Evolutionary conservation across 2,888 invertebrate species (phyloP).

Genomic region (Chironomus riparius): DNA sequence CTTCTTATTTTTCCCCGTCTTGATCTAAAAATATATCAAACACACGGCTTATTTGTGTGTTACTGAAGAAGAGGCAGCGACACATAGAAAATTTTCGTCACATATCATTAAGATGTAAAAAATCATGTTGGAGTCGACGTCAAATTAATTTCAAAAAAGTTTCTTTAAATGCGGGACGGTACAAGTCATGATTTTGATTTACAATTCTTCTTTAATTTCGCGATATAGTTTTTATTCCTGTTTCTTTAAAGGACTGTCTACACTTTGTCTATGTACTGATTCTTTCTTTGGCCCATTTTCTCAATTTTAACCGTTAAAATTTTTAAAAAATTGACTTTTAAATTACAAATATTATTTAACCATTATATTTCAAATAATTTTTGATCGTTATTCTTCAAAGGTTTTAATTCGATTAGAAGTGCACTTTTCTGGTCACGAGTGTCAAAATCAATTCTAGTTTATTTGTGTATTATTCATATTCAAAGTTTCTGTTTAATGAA

Average conservation of each 20-base stretch:
- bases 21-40: slow-evolving; percentile 16
- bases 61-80: background rate
- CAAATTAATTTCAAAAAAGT: slow-evolving; percentile 18
- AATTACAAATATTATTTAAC: no score
- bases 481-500: background rate
- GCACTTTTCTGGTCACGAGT: no score
- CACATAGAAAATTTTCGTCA: slow-evolving; percentile 6
- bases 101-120: slow-evolving; percentile 24
- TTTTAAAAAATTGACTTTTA: no score
- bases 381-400: no score
- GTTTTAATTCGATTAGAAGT: no score
- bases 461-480: background rate
- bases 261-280: no score
- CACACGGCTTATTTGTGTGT: background rate
- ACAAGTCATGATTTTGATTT: background rate
- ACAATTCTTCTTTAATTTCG: background rate
- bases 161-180: background rate
- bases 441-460: no score
- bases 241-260: no score
- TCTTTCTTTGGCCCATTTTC: no score
- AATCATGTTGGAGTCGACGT: slow-evolving; percentile 17
- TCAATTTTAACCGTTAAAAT: no score
- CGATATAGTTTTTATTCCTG: background rate
- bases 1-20: background rate
- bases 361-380: no score